Percentiles rank a stretch among this genome's conserved stretches.
Conservation (phyloP, 2,113 vertebrate species). For the Coregonus clupeaformis region DNA sequence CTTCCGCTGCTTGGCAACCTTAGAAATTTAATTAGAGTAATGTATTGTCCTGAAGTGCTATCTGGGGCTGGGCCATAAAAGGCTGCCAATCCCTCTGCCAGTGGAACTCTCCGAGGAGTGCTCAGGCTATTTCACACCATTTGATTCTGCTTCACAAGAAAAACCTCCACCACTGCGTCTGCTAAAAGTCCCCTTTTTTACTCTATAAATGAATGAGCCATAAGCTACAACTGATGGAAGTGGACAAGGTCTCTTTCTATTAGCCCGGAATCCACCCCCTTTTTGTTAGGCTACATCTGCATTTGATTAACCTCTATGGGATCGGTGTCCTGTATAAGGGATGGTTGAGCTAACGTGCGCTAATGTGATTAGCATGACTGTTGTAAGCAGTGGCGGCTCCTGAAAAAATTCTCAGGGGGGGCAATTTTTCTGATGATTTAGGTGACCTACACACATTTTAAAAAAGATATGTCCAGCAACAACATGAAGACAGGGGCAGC, state of each 20-base stretch:
- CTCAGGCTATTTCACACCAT: constrained; percentile 59
- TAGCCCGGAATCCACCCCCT: background rate
- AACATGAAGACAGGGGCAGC: no score
- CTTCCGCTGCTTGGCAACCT: constrained; percentile 68
- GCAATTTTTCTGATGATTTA: no score
- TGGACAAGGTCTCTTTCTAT: constrained; percentile 43
- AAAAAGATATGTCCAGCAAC: no score
- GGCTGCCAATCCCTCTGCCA: constrained; percentile 51
- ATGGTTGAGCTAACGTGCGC: no score
- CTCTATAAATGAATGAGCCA: constrained; percentile 48
- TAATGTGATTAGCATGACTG: no score
- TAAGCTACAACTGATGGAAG: constrained; percentile 34
- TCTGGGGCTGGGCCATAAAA: constrained; percentile 63
- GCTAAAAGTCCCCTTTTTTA: constrained; percentile 36
- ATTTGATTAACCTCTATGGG: no score
- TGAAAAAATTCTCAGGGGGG: no score
- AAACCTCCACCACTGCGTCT: constrained; percentile 32
- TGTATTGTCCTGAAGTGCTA: constrained; percentile 73
- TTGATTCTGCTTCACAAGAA: constrained; percentile 39
- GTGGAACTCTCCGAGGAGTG: constrained; percentile 56
- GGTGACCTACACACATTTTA: no score
- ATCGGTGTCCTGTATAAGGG: no score
- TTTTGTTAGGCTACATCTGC: background rate
- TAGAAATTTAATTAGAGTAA: constrained; percentile 77
- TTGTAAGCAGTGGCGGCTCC: no score